phyloP scores from a whole-genome alignment of 2,797 vertebrate species.

The Remorina albescens region DNA sequence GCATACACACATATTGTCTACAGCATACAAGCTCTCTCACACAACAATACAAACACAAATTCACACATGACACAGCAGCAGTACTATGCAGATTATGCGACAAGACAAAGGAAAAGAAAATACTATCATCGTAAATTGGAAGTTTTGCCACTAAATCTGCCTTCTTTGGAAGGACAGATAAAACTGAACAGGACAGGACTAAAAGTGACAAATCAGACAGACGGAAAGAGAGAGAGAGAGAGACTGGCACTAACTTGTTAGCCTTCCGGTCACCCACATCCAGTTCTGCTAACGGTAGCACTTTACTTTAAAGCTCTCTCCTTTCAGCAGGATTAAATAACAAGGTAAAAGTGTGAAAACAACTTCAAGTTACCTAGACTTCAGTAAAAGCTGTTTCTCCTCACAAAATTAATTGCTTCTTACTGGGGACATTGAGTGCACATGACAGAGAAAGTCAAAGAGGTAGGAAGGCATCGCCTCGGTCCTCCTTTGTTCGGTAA shows the following conservation, averaged over 20 bases:
- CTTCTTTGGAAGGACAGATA: slow-evolving; percentile 27
- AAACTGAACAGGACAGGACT: slow-evolving; percentile 32
- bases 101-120: slow-evolving; percentile 23
- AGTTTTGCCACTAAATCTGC: slow-evolving; percentile 50
- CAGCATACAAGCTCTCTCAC: slow-evolving; percentile 12
- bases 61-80: not conserved
- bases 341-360: slow-evolving; percentile 80
- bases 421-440: slow-evolving; percentile 83
- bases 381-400: slow-evolving; percentile 74
- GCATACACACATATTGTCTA: slow-evolving; percentile 13
- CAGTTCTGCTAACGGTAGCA: slow-evolving; percentile 84
- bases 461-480: slow-evolving; percentile 81
- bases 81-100: slow-evolving; percentile 9
- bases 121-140: slow-evolving; percentile 56
- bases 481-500: slow-evolving; percentile 86
- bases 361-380: slow-evolving; percentile 82
- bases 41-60: slow-evolving; percentile 23
- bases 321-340: slow-evolving; percentile 82
- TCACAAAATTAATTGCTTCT: slow-evolving; percentile 86
- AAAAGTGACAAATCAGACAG: slow-evolving; percentile 58
- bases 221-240: slow-evolving; percentile 50
- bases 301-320: slow-evolving; percentile 84
- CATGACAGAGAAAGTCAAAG: slow-evolving; percentile 84
- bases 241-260: slow-evolving; percentile 77
- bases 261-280: slow-evolving; percentile 82